These are phyloP conservation scores for Peromyscus polionotus DNA, from an alignment of 2,113 vertebrate species.

Conservation along the genomic window DNA sequence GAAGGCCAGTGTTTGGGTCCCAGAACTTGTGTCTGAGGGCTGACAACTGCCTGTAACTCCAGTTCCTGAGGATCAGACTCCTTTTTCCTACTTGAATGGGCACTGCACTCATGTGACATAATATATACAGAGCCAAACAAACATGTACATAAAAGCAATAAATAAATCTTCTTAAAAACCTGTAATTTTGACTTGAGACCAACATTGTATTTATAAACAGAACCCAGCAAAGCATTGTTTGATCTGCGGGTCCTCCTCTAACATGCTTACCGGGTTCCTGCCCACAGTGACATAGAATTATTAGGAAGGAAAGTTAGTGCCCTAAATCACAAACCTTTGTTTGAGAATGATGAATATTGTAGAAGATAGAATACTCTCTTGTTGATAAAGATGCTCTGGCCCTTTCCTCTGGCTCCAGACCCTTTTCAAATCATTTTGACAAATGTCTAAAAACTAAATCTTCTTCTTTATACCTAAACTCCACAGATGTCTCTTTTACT, in stretches of 20 bases:
- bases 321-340: slow-evolving; percentile 7
- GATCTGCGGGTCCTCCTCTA: not conserved
- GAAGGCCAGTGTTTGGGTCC: not conserved
- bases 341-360: not conserved
- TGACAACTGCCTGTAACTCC: not conserved
- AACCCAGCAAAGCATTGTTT: not conserved
- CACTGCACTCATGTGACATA: not conserved
- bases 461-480: not conserved
- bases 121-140: not conserved
- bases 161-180: not conserved
- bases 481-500: not conserved
- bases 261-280: not conserved
- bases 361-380: not conserved
- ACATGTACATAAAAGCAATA: not conserved
- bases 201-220: slow-evolving; percentile 37
- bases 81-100: no score
- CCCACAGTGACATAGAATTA: not conserved
- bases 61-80: no score
- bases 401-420: not conserved
- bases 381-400: not conserved
- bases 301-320: not conserved
- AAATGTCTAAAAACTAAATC: not conserved
- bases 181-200: slow-evolving; percentile 28
- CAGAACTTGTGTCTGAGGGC: no score
- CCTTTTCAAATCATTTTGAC: not conserved